phyloP scores from a whole-genome alignment of 92 coral and sea anemone genomes.

The Porites lobata region DNA sequence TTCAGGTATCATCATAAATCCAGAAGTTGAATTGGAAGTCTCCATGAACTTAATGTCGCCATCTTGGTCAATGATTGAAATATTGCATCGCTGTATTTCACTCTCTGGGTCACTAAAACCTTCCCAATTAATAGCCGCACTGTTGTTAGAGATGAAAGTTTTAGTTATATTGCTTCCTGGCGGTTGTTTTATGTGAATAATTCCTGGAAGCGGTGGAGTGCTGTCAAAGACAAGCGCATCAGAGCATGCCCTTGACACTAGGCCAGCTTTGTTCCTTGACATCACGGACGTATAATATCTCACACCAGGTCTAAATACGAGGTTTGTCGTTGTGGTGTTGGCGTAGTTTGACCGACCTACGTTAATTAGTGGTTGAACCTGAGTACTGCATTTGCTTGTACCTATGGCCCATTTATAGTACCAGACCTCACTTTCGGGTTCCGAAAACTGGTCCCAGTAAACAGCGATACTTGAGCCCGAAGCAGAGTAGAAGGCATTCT shows the following conservation, averaged over 20 bases:
- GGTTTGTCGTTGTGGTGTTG: constrained; percentile 72
- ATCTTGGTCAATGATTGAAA: constrained; percentile 51
- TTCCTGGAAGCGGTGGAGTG: constrained; percentile 75
- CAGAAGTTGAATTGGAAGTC: constrained; percentile 22
- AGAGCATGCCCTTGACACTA: constrained; percentile 88
- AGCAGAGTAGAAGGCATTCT: constrained; percentile 67
- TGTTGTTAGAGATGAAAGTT: constrained; percentile 42
- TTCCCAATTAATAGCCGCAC: constrained; percentile 68
- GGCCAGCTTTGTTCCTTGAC: constrained; percentile 84
- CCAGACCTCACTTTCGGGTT: constrained; percentile 92
- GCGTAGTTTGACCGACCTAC: constrained; percentile 81
- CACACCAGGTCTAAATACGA: constrained; percentile 64
- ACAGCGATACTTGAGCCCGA: constrained; percentile 61
- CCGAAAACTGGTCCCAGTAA: constrained; percentile 80
- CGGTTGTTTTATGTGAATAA: constrained; percentile 56
- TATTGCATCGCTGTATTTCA: constrained; percentile 68
- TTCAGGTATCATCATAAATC: constrained; percentile 15
- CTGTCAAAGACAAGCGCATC: constrained; percentile 85
- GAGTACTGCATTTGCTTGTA: constrained; percentile 85
- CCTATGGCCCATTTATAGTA: constrained; percentile 97
- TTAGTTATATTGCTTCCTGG: constrained; percentile 31
- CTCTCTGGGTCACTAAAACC: constrained; percentile 79
- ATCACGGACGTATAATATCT: constrained; percentile 83
- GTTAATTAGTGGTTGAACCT: constrained; percentile 86
- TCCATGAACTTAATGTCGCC: constrained; percentile 20